These are phyloP conservation scores for Cataglyphis albicans DNA, from an alignment of 2,888 invertebrate species.

Conservation along the genomic window DNA sequence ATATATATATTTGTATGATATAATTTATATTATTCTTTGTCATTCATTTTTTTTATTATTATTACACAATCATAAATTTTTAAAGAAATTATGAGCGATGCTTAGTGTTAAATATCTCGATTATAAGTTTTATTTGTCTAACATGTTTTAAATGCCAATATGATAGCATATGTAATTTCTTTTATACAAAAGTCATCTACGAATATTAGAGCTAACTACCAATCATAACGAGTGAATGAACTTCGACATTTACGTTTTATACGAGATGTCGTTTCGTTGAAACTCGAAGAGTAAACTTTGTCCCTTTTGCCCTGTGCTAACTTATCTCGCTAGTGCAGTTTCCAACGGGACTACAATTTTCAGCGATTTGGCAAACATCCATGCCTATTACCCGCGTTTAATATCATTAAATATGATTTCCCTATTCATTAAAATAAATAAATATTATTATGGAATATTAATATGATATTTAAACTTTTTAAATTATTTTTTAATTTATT, in stretches of 20 bases:
- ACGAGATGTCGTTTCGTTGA: conserved; percentile 31
- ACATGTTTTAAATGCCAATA: not conserved
- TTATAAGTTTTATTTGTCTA: not conserved
- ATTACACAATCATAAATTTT: not conserved
- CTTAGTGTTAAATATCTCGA: not conserved
- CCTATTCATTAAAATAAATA: not conserved
- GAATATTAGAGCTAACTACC: not conserved
- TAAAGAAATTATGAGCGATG: not conserved
- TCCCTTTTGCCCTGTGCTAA: conserved; percentile 46
- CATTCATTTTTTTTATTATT: not conserved
- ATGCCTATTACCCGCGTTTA: not conserved
- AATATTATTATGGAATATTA: not conserved
- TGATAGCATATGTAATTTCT: not conserved
- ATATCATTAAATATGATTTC: conserved; percentile 21
- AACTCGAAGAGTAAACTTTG: conserved; percentile 32
- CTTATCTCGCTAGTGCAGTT: conserved; percentile 39
- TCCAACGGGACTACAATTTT: conserved; percentile 35
- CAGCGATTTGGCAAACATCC: not conserved
- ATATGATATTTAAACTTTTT: not conserved
- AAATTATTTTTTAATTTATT: not conserved
- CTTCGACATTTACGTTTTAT: conserved; percentile 30
- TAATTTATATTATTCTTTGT: not conserved
- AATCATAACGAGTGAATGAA: conserved; percentile 34
- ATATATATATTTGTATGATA: not conserved
- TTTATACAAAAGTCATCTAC: not conserved